Evolutionary conservation across 2,888 invertebrate genomes (phyloP), one percentile per base, ranked within the genome.

Genomic region (Formica aserva): DNA sequence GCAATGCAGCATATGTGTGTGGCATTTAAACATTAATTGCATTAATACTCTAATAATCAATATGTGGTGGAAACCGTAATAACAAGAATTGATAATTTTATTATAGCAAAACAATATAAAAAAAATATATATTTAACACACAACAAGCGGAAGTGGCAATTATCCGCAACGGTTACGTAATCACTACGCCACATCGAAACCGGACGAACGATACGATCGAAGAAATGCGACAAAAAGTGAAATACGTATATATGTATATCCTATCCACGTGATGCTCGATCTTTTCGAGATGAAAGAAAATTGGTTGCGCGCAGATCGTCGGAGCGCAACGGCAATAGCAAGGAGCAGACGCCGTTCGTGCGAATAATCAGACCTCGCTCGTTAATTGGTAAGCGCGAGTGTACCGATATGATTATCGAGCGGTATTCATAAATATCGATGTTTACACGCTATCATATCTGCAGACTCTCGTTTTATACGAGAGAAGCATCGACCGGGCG

Each of bases 351-450:
- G 22, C 52, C 52, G 35, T 38, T 29, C 55, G 35, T 45, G 74
- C 66, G 35, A 35, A 45, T 72, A 57, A 78, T 66, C 13, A 65
- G 38, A 18, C n/a, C n/a, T 26, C 38, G 26, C 26, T 29, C 18
- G 35, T 13, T 67, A 66, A 76, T 76, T 66, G 52, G 18, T 13
- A n/a, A 38, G 52, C 76, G 48, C 22, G 26, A 48, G 63, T 29
- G 35, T 38, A 22, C 9, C 26, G 62, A 48, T 26, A 26, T 32
- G 63, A 63, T 71, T 69, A 26, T 78, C 63, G 35, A 15, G 35
- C 66, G 60, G n/a, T n/a, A n/a, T 82, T 63, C 52, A 9, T 41
- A 55, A 82, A 75, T 75, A 48, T 32, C 38, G 15, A 26, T 18
- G n/a, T 67, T 69, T 69, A 35, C 55, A 60, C 71, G 11, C 22